phyloP scores from a whole-genome alignment of 2,113 vertebrate species.

The Balaeniceps rex region DNA sequence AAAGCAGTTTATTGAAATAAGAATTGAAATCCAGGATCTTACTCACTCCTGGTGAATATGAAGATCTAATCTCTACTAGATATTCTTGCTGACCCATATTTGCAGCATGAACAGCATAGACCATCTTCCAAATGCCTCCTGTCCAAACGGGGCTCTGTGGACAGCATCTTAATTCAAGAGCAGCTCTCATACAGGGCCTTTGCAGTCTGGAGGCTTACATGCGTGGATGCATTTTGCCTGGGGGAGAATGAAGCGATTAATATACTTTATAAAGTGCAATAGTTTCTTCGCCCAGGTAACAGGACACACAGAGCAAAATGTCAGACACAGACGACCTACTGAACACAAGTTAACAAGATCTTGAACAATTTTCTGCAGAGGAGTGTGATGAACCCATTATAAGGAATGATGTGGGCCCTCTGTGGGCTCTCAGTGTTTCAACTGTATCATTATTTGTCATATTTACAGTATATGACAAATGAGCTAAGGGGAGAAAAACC shows the following conservation, averaged over 20 bases:
- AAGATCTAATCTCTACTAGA: background rate
- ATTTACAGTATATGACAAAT: conserved; percentile 61
- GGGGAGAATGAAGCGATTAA: background rate
- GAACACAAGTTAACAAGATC: conserved; percentile 43
- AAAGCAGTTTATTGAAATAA: background rate
- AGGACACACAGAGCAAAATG: background rate
- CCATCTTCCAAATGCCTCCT: background rate
- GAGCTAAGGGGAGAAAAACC: conserved; percentile 41
- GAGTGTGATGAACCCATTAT: conserved; percentile 21
- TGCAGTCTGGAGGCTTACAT: background rate
- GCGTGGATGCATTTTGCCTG: background rate
- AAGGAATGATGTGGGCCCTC: conserved; percentile 5
- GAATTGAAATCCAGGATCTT: background rate
- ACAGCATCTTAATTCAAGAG: background rate
- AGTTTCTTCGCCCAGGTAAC: background rate
- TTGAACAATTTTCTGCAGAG: conserved; percentile 22
- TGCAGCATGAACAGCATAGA: background rate
- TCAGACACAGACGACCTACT: background rate
- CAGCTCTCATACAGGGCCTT: background rate
- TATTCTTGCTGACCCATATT: background rate
- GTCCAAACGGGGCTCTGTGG: background rate
- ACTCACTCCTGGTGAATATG: background rate
- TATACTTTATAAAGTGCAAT: background rate
- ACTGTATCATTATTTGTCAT: conserved; percentile 55
- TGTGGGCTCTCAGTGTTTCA: conserved; percentile 35